Conservation (phyloP, 2,113 vertebrate species). For the Hippocampus zosterae region DNA sequence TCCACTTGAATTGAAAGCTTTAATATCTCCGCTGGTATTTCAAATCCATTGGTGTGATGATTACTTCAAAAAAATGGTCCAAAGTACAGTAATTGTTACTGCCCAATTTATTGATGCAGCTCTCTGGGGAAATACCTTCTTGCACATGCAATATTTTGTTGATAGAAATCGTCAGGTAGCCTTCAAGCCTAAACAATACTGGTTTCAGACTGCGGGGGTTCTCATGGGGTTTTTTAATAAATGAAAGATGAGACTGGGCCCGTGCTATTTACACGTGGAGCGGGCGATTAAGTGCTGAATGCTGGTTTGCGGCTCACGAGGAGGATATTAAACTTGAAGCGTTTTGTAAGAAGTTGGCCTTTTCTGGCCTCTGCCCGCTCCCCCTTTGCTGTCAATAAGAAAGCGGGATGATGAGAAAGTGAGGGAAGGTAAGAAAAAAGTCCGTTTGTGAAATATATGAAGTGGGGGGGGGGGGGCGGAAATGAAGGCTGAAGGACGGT, state of each 20-base stretch:
- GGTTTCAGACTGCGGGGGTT: slow-evolving; percentile 44
- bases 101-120: background rate
- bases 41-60: background rate
- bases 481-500: slow-evolving; percentile 49
- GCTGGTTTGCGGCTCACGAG: slow-evolving; percentile 63
- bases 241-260: slow-evolving; percentile 70
- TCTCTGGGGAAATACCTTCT: background rate
- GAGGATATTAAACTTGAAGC: slow-evolving; percentile 69
- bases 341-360: slow-evolving; percentile 64
- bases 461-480: slow-evolving; percentile 49
- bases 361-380: slow-evolving; percentile 29
- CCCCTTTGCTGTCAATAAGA: slow-evolving; percentile 69
- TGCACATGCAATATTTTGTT: slow-evolving; percentile 17
- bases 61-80: background rate
- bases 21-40: background rate
- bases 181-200: slow-evolving; percentile 47
- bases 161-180: slow-evolving; percentile 3
- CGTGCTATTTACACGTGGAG: slow-evolving; percentile 73
- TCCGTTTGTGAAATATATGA: slow-evolving; percentile 52
- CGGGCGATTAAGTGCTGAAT: slow-evolving; percentile 61
- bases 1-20: no score
- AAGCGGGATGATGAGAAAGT: slow-evolving; percentile 54
- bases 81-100: background rate
- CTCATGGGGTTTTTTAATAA: slow-evolving; percentile 64
- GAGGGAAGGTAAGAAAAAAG: slow-evolving; percentile 37